Conservation (phyloP, 1,140 invertebrate species). For the Euwallacea similis region DNA sequence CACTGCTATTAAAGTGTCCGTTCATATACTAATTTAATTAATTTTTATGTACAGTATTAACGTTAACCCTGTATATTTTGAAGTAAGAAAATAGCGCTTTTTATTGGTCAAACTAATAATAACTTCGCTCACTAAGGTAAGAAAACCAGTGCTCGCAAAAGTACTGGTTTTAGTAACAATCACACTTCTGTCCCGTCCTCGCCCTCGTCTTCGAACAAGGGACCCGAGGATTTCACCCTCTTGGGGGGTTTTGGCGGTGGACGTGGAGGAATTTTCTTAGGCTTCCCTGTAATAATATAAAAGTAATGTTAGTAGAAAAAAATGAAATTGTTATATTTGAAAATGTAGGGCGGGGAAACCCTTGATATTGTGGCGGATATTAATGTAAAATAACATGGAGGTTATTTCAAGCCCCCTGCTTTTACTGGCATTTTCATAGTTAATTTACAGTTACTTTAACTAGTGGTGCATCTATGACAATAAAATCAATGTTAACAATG, state of each 20-base stretch:
- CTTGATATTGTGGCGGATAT: not conserved
- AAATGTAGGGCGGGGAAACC: no score
- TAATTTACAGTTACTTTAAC: no score
- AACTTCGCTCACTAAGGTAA: not conserved
- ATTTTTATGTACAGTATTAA: slow-evolving; percentile 3
- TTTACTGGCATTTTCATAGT: no score
- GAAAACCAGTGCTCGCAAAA: slow-evolving; percentile 46
- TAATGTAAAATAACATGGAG: no score
- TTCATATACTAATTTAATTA: not conserved
- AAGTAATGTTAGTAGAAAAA: slow-evolving; percentile 28
- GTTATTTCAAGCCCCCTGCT: no score
- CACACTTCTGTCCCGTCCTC: slow-evolving; percentile 86
- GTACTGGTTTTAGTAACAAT: slow-evolving; percentile 53
- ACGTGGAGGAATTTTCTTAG: slow-evolving; percentile 73
- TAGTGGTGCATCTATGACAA: no score
- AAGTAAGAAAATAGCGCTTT: not conserved
- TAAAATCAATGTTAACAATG: not conserved
- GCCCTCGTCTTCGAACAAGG: slow-evolving; percentile 80
- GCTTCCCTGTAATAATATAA: slow-evolving; percentile 37
- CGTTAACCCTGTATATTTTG: slow-evolving; percentile 4
- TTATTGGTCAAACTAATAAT: slow-evolving; percentile 1
- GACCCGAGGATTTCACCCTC: slow-evolving; percentile 63
- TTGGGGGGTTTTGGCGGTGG: slow-evolving; percentile 81
- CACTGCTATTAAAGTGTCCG: no score
- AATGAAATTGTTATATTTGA: no score